Evolutionary conservation across 2,113 vertebrate genomes (phyloP), one percentile per base, ranked within the genome.

Genomic region (Anoura caudifer): DNA sequence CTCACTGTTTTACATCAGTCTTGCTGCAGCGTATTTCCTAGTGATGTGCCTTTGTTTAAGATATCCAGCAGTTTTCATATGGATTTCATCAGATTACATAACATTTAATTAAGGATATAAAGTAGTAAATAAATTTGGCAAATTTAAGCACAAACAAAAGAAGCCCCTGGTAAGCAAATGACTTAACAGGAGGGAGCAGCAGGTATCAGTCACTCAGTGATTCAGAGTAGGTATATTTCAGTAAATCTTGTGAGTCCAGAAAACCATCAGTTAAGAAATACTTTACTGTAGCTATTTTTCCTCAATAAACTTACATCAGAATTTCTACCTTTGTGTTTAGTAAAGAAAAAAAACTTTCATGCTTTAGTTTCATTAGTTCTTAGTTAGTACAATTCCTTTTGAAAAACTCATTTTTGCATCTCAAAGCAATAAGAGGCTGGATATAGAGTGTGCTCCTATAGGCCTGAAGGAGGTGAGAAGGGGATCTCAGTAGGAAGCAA

Each of bases 1-100:
- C 36, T 11, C 16, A 38, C 17, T 13, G 3, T 54, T 85, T 84
- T 24, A 7, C 36, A 77, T n/a, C 10, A 43, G 10, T 52, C 10
- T 90, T 81, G 24, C n/a, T 47, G 36, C 2, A 75, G 17, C 73
- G 69, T 1, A 63, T 82, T 69, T 93, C 56, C 80, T 45, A 87
- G 80, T 59, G 85, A 90, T 69, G 67, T 95, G 59, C 20, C 73
- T 88, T 95, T 41, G 43, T 38, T 65, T 84, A 94, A 83, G 38
- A 50, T 50, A 65, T 89, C 33, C 19, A 88, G 9, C 3, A 24
- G 67, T 22, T 65, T 73, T 24, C 7, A 15, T 50, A 73, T 36
- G 10, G 45, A 38, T 86, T 80, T 67, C 67, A 73, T 36, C 38
- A 81, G 47, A 52, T 76, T 69, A 56, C 0, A 5, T 43, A 67